A percentile compares a stretch with the other conserved stretches of the same genome.
Conservation (phyloP, 92 coral and sea anemone species). For the Blastomussa wellsi region DNA sequence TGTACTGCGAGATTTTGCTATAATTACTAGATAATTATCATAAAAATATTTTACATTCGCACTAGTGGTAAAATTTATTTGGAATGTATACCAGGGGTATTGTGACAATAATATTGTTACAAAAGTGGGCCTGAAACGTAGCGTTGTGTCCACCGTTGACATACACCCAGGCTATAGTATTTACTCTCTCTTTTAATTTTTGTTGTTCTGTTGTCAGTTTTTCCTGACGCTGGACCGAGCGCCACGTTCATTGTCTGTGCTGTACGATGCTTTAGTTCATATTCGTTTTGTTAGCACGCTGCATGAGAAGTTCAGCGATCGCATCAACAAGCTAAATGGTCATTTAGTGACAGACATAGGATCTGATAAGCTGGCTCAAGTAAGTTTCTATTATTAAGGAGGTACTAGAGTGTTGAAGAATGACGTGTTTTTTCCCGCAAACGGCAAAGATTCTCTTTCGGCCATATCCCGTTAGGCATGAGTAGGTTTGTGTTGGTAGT, state of each 20-base stretch:
- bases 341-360: constrained; percentile 40
- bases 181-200: not conserved
- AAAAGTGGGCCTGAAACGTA: not conserved
- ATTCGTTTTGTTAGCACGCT: constrained; percentile 28
- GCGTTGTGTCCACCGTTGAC: not conserved
- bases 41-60: too few relatives aligned
- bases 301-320: constrained; percentile 21
- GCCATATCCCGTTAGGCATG: too few relatives aligned
- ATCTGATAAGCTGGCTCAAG: constrained; percentile 50
- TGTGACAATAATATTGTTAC: too few relatives aligned
- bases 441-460: too few relatives aligned
- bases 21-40: too few relatives aligned
- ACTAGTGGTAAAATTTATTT: too few relatives aligned
- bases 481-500: too few relatives aligned
- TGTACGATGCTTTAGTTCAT: constrained; percentile 43
- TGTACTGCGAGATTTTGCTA: too few relatives aligned
- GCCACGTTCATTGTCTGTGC: constrained; percentile 52
- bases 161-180: not conserved
- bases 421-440: too few relatives aligned
- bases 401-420: too few relatives aligned
- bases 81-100: too few relatives aligned
- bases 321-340: constrained; percentile 44
- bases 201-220: constrained; percentile 29
- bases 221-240: constrained; percentile 56
- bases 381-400: not conserved